phyloP scores from a whole-genome alignment of 2,888 invertebrate genomes.

The Sepioteuthis lessoniana region DNA sequence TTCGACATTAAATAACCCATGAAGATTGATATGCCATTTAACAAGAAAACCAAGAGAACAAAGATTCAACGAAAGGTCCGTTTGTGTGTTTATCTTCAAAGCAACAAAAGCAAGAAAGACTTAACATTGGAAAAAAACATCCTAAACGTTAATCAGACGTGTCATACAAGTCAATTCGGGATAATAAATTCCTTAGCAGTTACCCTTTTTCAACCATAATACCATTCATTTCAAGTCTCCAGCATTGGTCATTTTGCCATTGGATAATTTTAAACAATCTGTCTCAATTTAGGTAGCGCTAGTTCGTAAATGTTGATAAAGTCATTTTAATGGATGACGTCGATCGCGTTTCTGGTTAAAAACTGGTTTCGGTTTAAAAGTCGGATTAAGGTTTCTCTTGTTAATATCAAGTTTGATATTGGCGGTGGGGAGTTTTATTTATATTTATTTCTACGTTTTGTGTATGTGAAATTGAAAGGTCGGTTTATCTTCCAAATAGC shows the following conservation, averaged over 20 bases:
- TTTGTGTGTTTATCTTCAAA: not conserved
- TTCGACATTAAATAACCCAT: too few relatives aligned
- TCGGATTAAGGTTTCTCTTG: not conserved
- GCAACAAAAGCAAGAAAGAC: not conserved
- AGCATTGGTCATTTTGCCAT: not conserved
- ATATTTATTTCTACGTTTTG: not conserved
- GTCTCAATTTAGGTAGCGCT: not conserved
- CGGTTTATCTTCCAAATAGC: not conserved
- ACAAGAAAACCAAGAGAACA: too few relatives aligned
- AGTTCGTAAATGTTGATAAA: not conserved
- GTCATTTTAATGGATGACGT: constrained; percentile 15
- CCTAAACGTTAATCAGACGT: not conserved
- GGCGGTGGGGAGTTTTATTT: too few relatives aligned
- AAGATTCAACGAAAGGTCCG: too few relatives aligned
- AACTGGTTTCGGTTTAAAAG: not conserved
- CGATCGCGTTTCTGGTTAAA: not conserved
- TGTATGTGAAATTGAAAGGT: not conserved
- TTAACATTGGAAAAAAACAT: not conserved
- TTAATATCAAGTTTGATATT: too few relatives aligned
- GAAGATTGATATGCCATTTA: too few relatives aligned
- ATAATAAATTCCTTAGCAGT: not conserved
- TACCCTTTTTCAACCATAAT: not conserved
- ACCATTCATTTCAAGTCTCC: not conserved
- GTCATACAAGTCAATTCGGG: not conserved
- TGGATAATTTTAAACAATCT: not conserved